Conservation (phyloP, 2,797 vertebrate genomes). For the Ataeniobius toweri region DNA sequence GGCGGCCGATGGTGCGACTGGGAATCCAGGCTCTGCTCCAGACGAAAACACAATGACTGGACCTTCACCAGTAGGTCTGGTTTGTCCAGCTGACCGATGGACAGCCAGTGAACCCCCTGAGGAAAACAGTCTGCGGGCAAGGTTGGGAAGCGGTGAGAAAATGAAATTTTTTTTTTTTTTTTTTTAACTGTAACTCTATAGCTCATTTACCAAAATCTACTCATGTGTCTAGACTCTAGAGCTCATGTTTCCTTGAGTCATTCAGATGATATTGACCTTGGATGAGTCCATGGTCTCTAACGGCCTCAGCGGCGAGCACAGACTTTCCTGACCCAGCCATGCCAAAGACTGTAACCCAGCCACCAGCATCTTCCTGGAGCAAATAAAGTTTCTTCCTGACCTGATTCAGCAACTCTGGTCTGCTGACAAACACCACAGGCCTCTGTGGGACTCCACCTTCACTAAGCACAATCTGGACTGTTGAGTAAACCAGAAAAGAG, state of each 20-base stretch:
- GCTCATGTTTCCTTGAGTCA: background rate
- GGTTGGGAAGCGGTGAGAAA: background rate
- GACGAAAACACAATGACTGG: constrained; percentile 90
- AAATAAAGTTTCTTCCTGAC: constrained; percentile 85
- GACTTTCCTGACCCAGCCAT: constrained; percentile 99
- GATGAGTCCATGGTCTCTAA: constrained; percentile 86
- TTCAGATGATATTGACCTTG: constrained; percentile 77
- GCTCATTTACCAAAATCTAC: background rate
- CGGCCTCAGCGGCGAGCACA: constrained; percentile 92
- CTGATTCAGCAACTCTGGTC: constrained; percentile 82
- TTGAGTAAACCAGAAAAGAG: constrained; percentile 12
- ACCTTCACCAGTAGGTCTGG: constrained; percentile 91
- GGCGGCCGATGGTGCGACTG: constrained; percentile 81
- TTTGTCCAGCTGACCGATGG: constrained; percentile 93
- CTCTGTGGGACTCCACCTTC: constrained; percentile 96
- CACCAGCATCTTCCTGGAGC: constrained; percentile 84
- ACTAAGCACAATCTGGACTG: constrained; percentile 83
- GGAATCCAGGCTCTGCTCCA: constrained; percentile 87
- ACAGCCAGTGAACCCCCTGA: constrained; percentile 93
- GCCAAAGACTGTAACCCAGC: constrained; percentile 94
- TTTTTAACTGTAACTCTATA: background rate
- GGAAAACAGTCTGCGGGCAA: constrained; percentile 86
- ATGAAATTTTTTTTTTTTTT: background rate
- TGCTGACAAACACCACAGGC: constrained; percentile 91
- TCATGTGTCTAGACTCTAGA: background rate